Percentiles rank a stretch among this genome's conserved stretches.
These are phyloP conservation scores for Drosophila navojoa DNA, from an alignment of 1,140 invertebrate genomes.

Conservation along the genomic window DNA sequence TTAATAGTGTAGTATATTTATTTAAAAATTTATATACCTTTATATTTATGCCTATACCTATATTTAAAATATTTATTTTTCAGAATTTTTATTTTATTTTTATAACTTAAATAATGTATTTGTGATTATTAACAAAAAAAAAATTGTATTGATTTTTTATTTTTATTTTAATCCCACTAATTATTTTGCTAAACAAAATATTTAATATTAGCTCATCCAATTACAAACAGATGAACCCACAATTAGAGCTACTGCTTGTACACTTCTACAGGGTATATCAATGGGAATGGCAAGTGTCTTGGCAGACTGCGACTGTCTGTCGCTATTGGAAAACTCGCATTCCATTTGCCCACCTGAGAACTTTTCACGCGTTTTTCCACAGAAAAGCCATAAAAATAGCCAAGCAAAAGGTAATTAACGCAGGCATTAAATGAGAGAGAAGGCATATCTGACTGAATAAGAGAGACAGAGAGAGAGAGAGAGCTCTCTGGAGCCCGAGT, in stretches of 20 bases:
- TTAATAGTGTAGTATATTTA: too few relatives aligned
- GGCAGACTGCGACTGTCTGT: background rate
- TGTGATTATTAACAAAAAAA: too few relatives aligned
- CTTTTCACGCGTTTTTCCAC: conserved; percentile 74
- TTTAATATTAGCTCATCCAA: too few relatives aligned
- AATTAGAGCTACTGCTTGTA: background rate
- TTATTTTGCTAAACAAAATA: too few relatives aligned
- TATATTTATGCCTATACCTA: too few relatives aligned
- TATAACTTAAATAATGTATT: too few relatives aligned
- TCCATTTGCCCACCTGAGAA: conserved; percentile 58
- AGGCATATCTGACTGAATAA: background rate
- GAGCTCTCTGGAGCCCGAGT: background rate
- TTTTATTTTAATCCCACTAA: too few relatives aligned
- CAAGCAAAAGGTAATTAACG: conserved; percentile 71
- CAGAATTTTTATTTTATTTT: too few relatives aligned
- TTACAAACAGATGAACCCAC: background rate
- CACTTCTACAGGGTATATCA: conserved; percentile 12
- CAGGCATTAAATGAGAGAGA: conserved; percentile 52
- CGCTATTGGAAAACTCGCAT: conserved; percentile 34
- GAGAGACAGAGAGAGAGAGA: conserved; percentile 2
- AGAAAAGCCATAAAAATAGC: conserved; percentile 68
- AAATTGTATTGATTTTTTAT: too few relatives aligned
- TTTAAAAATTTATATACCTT: too few relatives aligned
- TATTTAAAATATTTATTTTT: too few relatives aligned
- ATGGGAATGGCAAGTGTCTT: conserved; percentile 38